phyloP scores from a whole-genome alignment of 1,140 invertebrate species.

The Diabrotica undecimpunctata region DNA sequence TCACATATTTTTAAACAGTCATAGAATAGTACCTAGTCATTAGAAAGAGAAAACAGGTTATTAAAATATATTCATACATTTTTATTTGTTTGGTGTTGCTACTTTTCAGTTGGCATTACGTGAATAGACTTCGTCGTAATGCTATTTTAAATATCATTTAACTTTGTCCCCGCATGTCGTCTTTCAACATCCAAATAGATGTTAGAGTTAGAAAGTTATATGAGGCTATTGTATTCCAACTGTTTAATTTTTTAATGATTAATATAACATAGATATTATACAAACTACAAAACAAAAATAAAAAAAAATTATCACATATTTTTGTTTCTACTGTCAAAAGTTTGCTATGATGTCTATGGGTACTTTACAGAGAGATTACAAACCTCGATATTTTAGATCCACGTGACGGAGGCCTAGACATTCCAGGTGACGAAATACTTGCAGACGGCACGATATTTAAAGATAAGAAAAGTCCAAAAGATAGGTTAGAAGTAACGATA shows the following conservation, averaged over 20 bases:
- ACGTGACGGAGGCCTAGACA: slow-evolving; percentile 49
- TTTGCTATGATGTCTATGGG: background rate
- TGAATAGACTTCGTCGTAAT: background rate
- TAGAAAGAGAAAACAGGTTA: background rate
- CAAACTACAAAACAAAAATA: background rate
- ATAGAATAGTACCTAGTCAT: background rate
- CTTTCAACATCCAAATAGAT: background rate
- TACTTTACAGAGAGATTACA: background rate
- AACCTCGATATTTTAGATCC: slow-evolving; percentile 39
- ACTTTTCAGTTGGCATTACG: background rate
- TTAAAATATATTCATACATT: background rate
- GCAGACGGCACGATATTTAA: slow-evolving; percentile 80
- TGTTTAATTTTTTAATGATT: background rate
- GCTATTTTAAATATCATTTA: too few species aligned
- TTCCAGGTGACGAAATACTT: slow-evolving; percentile 70
- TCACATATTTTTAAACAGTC: background rate
- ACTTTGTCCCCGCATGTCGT: background rate
- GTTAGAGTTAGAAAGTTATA: background rate
- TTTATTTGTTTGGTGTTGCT: background rate
- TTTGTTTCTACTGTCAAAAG: background rate
- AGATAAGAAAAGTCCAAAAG: slow-evolving; percentile 80
- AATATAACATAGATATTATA: background rate
- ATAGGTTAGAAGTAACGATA: slow-evolving; percentile 83
- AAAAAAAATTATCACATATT: background rate
- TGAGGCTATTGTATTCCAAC: background rate